Evolutionary conservation across 2,797 vertebrate species (phyloP).

Genomic region (Gallinago stenura): DNA sequence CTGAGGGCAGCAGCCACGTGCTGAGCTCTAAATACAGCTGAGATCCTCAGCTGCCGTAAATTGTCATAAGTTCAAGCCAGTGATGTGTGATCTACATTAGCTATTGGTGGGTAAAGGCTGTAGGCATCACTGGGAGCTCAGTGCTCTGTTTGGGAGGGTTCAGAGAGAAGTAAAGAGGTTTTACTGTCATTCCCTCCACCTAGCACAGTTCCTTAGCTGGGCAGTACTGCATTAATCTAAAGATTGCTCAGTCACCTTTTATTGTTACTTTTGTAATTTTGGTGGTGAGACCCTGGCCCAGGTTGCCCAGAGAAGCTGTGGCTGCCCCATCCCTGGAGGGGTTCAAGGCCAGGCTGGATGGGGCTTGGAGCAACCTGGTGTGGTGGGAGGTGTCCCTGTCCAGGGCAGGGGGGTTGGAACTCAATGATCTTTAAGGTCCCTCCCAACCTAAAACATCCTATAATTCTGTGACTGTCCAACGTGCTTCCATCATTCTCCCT

Average conservation of each 20-base stretch:
- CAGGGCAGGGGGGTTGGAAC: no score
- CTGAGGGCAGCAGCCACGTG: background rate
- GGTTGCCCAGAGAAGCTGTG: no score
- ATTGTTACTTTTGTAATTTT: background rate
- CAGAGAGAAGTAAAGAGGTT: background rate
- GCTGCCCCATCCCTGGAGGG: no score
- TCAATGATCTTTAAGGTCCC: no score
- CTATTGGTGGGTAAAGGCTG: slow-evolving; percentile 45
- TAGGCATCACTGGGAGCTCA: slow-evolving; percentile 65
- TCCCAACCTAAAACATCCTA: no score
- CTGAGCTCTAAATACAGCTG: background rate
- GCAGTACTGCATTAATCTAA: background rate
- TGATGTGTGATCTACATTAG: slow-evolving; percentile 67
- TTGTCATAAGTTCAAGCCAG: background rate
- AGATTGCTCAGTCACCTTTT: background rate
- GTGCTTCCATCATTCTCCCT: background rate
- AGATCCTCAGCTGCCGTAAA: background rate
- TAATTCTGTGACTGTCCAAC: background rate
- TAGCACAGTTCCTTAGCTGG: background rate
- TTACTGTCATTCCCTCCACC: background rate
- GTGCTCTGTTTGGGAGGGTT: background rate
- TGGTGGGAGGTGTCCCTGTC: no score
- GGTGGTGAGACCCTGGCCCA: no score
- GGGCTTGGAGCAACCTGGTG: no score
- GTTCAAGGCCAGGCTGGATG: no score